Evolutionary conservation across 2,113 vertebrate species (phyloP).

Genomic region (Benitochromis conjunctus): DNA sequence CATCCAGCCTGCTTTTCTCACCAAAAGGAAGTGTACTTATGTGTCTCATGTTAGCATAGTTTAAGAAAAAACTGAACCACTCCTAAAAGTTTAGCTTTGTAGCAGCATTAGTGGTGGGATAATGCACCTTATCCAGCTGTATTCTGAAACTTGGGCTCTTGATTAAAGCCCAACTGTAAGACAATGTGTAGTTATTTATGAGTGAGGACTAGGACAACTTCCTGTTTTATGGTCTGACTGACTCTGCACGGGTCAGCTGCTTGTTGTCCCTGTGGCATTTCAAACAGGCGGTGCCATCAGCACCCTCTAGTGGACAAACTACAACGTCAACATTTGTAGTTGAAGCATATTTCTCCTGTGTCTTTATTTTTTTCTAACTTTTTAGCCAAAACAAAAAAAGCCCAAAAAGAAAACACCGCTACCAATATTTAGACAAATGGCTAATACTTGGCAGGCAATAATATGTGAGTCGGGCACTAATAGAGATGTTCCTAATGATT

Average conservation of each 20-base stretch:
- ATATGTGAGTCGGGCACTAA: too few species aligned
- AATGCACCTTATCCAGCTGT: neutral
- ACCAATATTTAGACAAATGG: neutral
- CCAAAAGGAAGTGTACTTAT: rapidly evolving
- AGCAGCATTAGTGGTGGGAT: neutral
- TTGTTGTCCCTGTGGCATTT: neutral
- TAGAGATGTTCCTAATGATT: neutral
- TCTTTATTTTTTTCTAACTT: neutral
- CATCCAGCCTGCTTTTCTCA: neutral
- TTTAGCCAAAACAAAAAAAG: neutral
- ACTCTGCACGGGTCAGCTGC: rapidly evolving
- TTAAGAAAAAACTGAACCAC: neutral
- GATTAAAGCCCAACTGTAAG: neutral
- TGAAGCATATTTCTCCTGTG: rapidly evolving
- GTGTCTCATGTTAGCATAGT: neutral
- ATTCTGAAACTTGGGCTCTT: neutral
- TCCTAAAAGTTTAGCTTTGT: neutral
- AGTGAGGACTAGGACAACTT: neutral
- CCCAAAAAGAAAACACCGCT: neutral
- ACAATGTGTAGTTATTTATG: neutral
- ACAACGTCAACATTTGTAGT: neutral
- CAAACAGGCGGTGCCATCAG: neutral
- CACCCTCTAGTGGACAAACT: neutral
- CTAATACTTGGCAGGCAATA: neutral
- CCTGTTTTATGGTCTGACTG: neutral